Evolutionary conservation across 2,888 invertebrate genomes (phyloP).

Genomic region (Spialia ferax): DNA sequence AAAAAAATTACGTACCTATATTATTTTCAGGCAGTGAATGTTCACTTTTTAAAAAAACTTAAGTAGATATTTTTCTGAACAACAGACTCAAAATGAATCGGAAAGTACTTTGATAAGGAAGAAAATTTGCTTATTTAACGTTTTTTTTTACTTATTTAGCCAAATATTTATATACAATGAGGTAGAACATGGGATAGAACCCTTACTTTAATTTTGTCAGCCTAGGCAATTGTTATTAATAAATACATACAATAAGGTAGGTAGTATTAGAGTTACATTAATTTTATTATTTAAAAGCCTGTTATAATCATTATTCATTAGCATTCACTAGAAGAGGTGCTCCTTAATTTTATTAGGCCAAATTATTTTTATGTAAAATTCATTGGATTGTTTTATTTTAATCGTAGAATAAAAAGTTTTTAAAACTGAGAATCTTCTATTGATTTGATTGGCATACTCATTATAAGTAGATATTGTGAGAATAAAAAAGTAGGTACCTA

Average conservation of each 20-base stretch:
- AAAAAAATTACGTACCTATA: conserved; percentile 46
- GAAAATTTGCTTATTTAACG: conserved; percentile 65
- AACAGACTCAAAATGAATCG: conserved; percentile 60
- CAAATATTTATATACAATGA: conserved; percentile 84
- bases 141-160: conserved; percentile 71
- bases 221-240: conserved; percentile 57
- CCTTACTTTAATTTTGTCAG: conserved; percentile 73
- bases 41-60: conserved; percentile 50
- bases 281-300: conserved; percentile 25
- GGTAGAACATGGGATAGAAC: conserved; percentile 77
- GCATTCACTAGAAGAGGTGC: conserved; percentile 24
- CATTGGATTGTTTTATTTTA: conserved; percentile 2
- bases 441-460: no score
- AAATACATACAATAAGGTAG: conserved; percentile 31
- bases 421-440: neutral
- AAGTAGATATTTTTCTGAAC: conserved; percentile 78
- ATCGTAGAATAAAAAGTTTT: neutral
- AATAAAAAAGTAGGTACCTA: no score
- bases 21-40: conserved; percentile 69
- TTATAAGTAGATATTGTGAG: no score
- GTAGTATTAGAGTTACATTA: conserved; percentile 20
- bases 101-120: conserved; percentile 52
- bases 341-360: conserved; percentile 28
- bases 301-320: neutral
- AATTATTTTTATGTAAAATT: conserved; percentile 18